These are phyloP conservation scores for Altica lythri DNA, from an alignment of 2,888 invertebrate genomes.

Conservation along the genomic window DNA sequence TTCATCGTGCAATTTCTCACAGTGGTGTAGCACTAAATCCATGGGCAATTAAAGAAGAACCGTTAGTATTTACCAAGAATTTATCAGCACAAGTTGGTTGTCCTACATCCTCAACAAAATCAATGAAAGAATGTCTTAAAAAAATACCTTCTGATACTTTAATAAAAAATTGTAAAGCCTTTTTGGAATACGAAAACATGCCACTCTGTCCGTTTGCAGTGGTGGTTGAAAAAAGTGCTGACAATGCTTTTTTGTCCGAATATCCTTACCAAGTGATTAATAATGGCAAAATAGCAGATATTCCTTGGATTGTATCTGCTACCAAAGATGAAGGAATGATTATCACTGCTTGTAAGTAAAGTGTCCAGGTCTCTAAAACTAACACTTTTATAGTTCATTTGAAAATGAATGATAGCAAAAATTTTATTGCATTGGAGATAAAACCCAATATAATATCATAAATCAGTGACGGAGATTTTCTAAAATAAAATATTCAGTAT, in stretches of 20 bases:
- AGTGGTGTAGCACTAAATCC: slow-evolving; percentile 72
- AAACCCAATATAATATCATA: too few species aligned
- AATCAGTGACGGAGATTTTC: too few species aligned
- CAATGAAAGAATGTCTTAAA: slow-evolving; percentile 64
- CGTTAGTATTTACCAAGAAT: slow-evolving; percentile 65
- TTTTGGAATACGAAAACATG: slow-evolving; percentile 21
- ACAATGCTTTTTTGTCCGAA: slow-evolving; percentile 68
- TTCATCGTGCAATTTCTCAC: slow-evolving; percentile 67
- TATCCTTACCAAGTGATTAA: slow-evolving; percentile 66
- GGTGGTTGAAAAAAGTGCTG: slow-evolving; percentile 51
- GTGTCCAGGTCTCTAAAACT: too few species aligned
- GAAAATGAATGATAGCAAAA: too few species aligned
- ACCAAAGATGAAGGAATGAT: slow-evolving; percentile 75
- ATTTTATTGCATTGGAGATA: too few species aligned
- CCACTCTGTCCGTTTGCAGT: slow-evolving; percentile 47
- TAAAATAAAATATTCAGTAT: too few species aligned
- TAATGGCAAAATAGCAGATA: slow-evolving; percentile 64
- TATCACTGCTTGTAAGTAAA: slow-evolving; percentile 67
- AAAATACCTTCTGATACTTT: slow-evolving; percentile 65
- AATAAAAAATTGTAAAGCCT: slow-evolving; percentile 55
- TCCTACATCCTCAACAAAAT: slow-evolving; percentile 58
- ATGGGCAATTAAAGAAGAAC: slow-evolving; percentile 62
- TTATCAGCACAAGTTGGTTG: slow-evolving; percentile 69
- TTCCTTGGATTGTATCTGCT: slow-evolving; percentile 71
- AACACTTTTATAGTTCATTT: too few species aligned